Evolutionary conservation across 2,113 vertebrate species (phyloP).

Genomic region (Planiliza haematocheilus): DNA sequence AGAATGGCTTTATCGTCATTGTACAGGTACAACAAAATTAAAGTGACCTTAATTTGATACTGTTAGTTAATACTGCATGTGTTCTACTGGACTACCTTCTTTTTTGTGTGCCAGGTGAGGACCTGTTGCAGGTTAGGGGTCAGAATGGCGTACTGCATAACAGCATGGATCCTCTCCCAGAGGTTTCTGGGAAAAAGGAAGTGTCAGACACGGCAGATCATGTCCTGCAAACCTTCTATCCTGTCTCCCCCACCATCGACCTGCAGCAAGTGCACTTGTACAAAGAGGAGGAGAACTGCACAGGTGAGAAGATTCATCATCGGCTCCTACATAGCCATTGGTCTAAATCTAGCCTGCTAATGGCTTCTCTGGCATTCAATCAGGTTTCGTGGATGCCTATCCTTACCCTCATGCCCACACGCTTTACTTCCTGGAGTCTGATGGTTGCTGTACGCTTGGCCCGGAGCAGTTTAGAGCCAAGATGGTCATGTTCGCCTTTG

Average conservation of each 20-base stretch:
- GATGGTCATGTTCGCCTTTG: constrained; percentile 91
- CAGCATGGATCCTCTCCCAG: constrained; percentile 84
- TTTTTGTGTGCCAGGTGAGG: constrained; percentile 81
- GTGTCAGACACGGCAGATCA: constrained; percentile 83
- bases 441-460: constrained; percentile 64
- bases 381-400: constrained; percentile 87
- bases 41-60: too few relatives aligned
- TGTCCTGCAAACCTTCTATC: constrained; percentile 88
- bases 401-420: constrained; percentile 90
- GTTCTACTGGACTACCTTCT: background rate
- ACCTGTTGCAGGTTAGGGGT: constrained; percentile 89
- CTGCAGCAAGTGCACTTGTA: constrained; percentile 87
- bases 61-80: background rate
- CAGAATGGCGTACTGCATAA: constrained; percentile 83
- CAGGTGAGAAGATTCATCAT: constrained; percentile 76
- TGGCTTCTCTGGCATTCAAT: background rate
- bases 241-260: constrained; percentile 91
- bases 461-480: constrained; percentile 88
- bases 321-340: too few relatives aligned
- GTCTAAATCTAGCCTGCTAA: background rate
- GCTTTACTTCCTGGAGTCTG: constrained; percentile 84
- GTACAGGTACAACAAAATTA: too few relatives aligned
- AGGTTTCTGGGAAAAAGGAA: constrained; percentile 85
- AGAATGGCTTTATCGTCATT: too few relatives aligned
- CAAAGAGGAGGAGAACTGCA: constrained; percentile 73